Conservation (phyloP, 2,113 vertebrate species). For the Oryzias woworae region DNA sequence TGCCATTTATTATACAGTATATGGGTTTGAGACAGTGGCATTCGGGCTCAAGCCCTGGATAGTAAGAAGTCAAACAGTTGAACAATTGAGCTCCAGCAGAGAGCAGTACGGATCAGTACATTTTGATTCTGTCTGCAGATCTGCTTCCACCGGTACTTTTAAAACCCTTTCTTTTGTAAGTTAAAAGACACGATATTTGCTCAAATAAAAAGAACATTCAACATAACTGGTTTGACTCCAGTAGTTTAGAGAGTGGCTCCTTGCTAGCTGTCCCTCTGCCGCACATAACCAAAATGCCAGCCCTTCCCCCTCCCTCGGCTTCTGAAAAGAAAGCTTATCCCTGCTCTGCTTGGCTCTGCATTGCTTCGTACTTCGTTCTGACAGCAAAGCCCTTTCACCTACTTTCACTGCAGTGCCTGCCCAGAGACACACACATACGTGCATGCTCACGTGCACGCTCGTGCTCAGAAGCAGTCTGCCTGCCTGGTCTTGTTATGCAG, state of each 20-base stretch:
- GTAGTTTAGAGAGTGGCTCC: slow-evolving; percentile 40
- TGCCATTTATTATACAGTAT: no score
- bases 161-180: no score
- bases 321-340: slow-evolving; percentile 45
- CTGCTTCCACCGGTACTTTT: no score
- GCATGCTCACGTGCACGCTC: slow-evolving; percentile 20
- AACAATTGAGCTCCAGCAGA: no score
- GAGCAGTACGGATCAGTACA: no score
- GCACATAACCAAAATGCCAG: slow-evolving; percentile 25
- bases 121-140: no score
- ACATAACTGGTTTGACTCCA: slow-evolving; percentile 5
- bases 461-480: slow-evolving; percentile 19
- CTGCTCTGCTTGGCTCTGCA: slow-evolving; percentile 53
- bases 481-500: slow-evolving; percentile 55
- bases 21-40: no score
- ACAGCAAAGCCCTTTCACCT: slow-evolving; percentile 71
- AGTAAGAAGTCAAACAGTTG: no score
- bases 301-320: slow-evolving; percentile 22
- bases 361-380: slow-evolving; percentile 53
- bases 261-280: slow-evolving; percentile 15
- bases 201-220: no score
- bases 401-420: slow-evolving; percentile 56
- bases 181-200: no score
- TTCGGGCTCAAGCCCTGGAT: no score
- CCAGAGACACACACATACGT: slow-evolving; percentile 16